Evolutionary conservation across 2,113 vertebrate genomes (phyloP).

Genomic region (Protobothrops mucrosquamatus): DNA sequence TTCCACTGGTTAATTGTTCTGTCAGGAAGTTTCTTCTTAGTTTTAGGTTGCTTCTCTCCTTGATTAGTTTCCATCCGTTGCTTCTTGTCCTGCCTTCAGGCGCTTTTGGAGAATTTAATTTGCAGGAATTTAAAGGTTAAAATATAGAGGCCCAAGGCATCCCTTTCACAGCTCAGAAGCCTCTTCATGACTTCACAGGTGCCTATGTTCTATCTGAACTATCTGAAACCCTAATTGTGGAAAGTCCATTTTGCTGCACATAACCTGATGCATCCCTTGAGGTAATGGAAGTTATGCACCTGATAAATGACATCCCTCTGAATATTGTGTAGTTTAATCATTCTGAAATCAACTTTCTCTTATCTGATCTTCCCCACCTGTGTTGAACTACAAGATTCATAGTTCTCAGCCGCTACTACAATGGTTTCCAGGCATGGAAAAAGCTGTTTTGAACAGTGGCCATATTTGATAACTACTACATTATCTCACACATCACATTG

Average conservation of each 20-base stretch:
- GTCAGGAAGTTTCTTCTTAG: too few relatives aligned
- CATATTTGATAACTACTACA: not conserved
- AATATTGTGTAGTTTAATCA: not conserved
- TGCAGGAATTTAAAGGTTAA: too few relatives aligned
- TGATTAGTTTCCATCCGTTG: too few relatives aligned
- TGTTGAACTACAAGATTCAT: not conserved
- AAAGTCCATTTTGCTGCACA: not conserved
- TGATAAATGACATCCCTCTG: not conserved
- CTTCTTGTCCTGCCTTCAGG: too few relatives aligned
- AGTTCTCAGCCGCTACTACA: not conserved
- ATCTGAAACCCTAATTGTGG: not conserved
- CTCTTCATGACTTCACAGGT: not conserved
- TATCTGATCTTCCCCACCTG: not conserved
- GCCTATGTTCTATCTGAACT: not conserved
- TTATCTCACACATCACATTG: not conserved
- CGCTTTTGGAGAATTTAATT: too few relatives aligned
- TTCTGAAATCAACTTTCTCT: not conserved
- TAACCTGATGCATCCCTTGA: not conserved
- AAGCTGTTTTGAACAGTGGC: not conserved
- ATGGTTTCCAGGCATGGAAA: not conserved
- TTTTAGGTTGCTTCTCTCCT: too few relatives aligned
- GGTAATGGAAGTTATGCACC: not conserved
- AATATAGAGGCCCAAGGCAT: not conserved
- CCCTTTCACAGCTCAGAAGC: not conserved
- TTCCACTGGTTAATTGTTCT: too few relatives aligned